Base-by-base conservation (phyloP, 53 echinoderm and acorn worm species). In the Astropecten irregularis region DNA sequence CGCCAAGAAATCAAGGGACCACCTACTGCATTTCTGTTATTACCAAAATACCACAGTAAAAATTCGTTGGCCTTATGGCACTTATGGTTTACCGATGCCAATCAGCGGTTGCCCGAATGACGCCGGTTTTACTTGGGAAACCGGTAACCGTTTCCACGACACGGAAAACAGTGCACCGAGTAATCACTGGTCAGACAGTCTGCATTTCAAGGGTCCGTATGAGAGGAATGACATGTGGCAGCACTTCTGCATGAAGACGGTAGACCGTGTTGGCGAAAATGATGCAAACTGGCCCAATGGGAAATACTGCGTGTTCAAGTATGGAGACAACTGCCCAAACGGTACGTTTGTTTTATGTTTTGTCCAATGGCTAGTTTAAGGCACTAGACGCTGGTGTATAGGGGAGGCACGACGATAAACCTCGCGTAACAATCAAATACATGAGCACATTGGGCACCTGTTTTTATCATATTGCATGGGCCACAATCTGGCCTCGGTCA, bases 171-270 rank as follows among this genome's bases (percentile, higher is more conserved):
- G 32, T 0, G 40, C 40, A 38, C 40, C 76, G 3, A 15, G 32
- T 32, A 91, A 91, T 31, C 27, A 61, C 1, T 88, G 91, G 91
- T 83, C 84, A 3, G 0, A 27, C 46, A 49, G 66, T 1, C 22
- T 77, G 0, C 66, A 87, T 67, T 46, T 91, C 3, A 28, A 21
- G 11, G 79, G 82, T 7, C 66, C 51, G 5, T 33, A 49, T 26
- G 51, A 60, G 18, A 14, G 0, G 20, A 56, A 83, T 33, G 44
- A 88, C 72, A 77, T 87, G 55, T 9, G 22, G 2, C 42, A 88
- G 42, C 48, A 76, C 15, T 93, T 93, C 72, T 93, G 93, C 59
- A 81, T 89, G 77, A 89, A 90, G 44, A 86, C 89, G 19, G 62
- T 51, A 14, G 53, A 51, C n/a, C 25, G 65, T 37, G 48, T 58